Evolutionary conservation across 1,140 invertebrate species (phyloP).

Genomic region (Xylocopa sonorina): DNA sequence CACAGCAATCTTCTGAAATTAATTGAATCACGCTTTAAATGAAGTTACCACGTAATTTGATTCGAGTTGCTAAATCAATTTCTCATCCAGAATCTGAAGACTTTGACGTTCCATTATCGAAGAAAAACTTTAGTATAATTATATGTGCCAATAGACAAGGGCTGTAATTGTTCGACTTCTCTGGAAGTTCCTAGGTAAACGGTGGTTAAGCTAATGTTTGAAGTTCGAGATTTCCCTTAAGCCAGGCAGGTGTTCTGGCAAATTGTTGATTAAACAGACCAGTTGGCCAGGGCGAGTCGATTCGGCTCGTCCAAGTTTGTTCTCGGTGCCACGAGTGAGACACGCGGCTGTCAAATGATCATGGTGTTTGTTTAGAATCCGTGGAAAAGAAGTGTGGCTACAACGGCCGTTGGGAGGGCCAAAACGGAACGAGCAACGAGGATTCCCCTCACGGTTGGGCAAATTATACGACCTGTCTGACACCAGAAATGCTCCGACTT

Average conservation of each 20-base stretch:
- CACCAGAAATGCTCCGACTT: slow-evolving; percentile 87
- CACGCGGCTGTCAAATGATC: background rate
- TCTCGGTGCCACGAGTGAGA: background rate
- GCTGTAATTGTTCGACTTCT: no score
- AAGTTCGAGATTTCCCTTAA: no score
- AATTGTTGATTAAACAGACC: background rate
- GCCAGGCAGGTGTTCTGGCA: background rate
- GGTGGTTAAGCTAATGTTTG: no score
- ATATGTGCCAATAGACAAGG: no score
- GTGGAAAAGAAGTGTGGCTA: slow-evolving; percentile 88
- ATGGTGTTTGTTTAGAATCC: slow-evolving; percentile 83
- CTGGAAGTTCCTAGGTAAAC: no score
- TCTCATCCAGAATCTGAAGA: no score
- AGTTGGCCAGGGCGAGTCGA: background rate
- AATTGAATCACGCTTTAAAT: no score
- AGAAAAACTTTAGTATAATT: no score
- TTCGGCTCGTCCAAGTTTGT: background rate
- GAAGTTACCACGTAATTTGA: no score
- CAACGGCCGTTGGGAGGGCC: slow-evolving; percentile 88
- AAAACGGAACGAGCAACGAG: slow-evolving; percentile 70
- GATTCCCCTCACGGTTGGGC: slow-evolving; percentile 88
- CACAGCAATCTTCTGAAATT: no score
- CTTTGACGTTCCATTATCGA: no score
- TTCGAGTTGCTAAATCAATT: no score
- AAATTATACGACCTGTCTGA: slow-evolving; percentile 93